phyloP scores from a whole-genome alignment of 2,797 vertebrate genomes.

The Spatula versicolor region DNA sequence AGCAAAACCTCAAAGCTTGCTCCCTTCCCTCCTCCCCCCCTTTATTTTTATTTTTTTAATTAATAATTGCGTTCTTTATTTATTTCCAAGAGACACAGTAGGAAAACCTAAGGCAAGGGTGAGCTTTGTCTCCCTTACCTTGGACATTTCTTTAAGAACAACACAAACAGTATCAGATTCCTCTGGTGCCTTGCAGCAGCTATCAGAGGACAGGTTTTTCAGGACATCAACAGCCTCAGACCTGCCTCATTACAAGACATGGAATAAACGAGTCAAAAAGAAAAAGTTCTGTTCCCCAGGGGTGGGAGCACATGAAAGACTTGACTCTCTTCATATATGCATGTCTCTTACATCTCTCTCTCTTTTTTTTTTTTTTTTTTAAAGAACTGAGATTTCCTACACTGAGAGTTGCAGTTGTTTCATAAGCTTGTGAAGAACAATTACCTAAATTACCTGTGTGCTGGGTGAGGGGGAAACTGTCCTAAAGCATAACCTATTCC shows the following conservation, averaged over 20 bases:
- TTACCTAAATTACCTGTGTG: neutral
- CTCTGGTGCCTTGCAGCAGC: neutral
- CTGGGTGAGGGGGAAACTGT: neutral
- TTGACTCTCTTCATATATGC: neutral
- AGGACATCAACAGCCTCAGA: conserved; percentile 20
- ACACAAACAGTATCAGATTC: neutral
- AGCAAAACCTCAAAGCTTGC: neutral
- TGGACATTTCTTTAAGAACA: neutral
- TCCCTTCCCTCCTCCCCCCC: rapidly evolving
- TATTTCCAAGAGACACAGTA: neutral
- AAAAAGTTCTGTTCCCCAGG: neutral
- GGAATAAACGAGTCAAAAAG: neutral
- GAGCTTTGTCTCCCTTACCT: neutral
- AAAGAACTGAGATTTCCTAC: neutral
- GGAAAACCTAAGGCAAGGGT: neutral
- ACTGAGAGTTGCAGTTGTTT: neutral
- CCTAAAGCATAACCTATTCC: neutral
- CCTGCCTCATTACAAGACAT: neutral
- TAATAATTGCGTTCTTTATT: conserved; percentile 12
- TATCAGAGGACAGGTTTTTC: conserved; percentile 58
- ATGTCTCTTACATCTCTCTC: neutral
- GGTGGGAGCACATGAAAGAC: neutral
- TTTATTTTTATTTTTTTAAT: neutral
- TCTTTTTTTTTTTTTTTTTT: neutral
- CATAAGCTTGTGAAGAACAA: neutral